These are phyloP conservation scores for Rhegmatorhina hoffmannsi DNA, from an alignment of 2,113 vertebrate species.

Conservation along the genomic window DNA sequence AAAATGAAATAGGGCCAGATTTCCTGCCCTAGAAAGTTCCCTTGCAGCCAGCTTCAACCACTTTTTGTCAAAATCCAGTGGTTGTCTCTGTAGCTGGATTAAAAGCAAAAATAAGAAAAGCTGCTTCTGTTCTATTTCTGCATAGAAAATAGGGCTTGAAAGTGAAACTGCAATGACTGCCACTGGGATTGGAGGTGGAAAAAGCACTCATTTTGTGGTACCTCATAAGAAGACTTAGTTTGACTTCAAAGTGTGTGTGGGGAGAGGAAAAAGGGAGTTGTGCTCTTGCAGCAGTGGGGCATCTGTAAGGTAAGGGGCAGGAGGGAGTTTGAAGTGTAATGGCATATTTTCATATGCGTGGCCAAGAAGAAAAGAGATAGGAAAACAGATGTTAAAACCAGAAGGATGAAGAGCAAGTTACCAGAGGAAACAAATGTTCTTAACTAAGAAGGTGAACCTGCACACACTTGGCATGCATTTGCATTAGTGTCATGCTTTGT, in stretches of 20 bases:
- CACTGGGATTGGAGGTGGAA: neutral
- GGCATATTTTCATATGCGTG: neutral
- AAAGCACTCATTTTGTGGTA: neutral
- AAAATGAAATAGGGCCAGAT: neutral
- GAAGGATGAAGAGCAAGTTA: neutral
- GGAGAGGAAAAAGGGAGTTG: neutral
- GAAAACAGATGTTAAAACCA: neutral
- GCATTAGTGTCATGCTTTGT: neutral
- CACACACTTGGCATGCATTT: neutral
- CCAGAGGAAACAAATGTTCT: neutral
- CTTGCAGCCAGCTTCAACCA: neutral
- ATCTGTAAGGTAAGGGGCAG: neutral
- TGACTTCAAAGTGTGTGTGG: neutral
- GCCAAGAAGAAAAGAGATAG: neutral
- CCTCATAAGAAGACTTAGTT: neutral
- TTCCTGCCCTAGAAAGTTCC: neutral
- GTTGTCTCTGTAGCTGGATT: neutral
- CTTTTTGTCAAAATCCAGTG: neutral
- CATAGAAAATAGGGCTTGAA: neutral
- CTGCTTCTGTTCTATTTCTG: neutral
- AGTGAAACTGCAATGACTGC: neutral
- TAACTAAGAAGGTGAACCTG: neutral
- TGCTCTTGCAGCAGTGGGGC: neutral
- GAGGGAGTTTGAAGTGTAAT: neutral
- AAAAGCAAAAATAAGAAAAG: neutral